Base-by-base conservation (phyloP, 2,797 vertebrate genomes). In the Gorsachius magnificus region DNA sequence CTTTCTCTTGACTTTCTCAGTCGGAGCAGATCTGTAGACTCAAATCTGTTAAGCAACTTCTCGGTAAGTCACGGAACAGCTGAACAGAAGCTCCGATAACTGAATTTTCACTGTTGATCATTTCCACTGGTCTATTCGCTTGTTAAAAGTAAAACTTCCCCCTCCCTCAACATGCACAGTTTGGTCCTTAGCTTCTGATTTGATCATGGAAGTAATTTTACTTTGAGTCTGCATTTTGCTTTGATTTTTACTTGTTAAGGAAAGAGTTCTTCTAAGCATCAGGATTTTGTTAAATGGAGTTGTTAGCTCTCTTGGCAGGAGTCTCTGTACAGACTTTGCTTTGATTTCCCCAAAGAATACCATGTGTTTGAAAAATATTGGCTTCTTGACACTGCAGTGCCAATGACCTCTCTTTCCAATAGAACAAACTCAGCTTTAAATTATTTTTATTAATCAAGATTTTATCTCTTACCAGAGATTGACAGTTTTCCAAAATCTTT, bases 361-460 rank as follows among this genome's bases (percentile, higher is more conserved):
- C 92, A 89, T 81, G 77, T 95, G 75, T 87, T 97, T 96, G 96
- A 94, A 97, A 96, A 97, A 95, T 93, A 88, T 83, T 96, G 94
- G 77, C 87, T 94, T 91, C 86, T 92, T 96, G 92, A 95, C 91
- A 94, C 94, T 16, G 6, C 45, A 38, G 83, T 96, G 95, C 90
- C 95, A 87, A 36, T 95, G 88, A 95, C 96, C 97, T 97, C 88
- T 91, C 94, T 79, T 95, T 96, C 93, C 91, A 94, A 87, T 87
- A 94, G 95, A 95, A 94, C 87, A 97, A 96, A 92, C 88, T 93
- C 64, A 83, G 76, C 94, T 97, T 97, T 81, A 95, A 96, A 93
- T 93, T 97, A 96, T 97, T 97, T 97, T 96, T 93, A 94, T 96
- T 97, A 97, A 97, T 97, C 95, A 96, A 97, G 93, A 97, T 97